phyloP scores from a whole-genome alignment of 2,113 vertebrate species.

The Gasterosteus nipponicus region DNA sequence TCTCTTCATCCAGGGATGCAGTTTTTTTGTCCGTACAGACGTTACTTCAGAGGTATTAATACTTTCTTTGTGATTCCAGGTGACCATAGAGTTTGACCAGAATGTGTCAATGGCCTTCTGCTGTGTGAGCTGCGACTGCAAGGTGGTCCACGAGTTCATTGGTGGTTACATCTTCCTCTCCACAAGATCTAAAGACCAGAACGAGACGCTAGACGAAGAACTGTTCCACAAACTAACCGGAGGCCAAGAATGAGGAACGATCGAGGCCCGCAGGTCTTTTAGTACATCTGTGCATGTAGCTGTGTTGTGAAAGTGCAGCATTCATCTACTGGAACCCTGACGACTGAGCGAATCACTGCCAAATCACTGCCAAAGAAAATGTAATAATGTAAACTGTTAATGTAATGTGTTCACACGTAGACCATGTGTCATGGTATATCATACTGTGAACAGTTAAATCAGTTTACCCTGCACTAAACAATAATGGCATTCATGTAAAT shows the following conservation, averaged over 20 bases:
- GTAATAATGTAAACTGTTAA: neutral
- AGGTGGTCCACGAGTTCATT: conserved; percentile 95
- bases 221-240: conserved; percentile 97
- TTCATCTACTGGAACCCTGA: conserved; percentile 1
- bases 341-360: conserved; percentile 6
- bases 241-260: conserved; percentile 87
- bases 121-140: conserved; percentile 92
- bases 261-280: neutral
- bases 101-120: conserved; percentile 90
- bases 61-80: conserved; percentile 77
- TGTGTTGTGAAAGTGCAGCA: conserved; percentile 26
- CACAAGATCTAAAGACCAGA: conserved; percentile 96
- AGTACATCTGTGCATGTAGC: neutral
- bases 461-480: conserved; percentile 22
- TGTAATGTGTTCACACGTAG: conserved; percentile 14
- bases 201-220: conserved; percentile 95
- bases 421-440: conserved; percentile 14
- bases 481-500: conserved; percentile 49
- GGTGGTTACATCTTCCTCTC: conserved; percentile 99
- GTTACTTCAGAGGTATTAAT: neutral
- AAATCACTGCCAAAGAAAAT: conserved; percentile 12
- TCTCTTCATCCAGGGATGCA: neutral
- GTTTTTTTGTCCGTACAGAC: neutral
- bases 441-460: conserved; percentile 10
- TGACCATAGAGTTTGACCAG: conserved; percentile 95